Base-by-base conservation (phyloP, 2,113 vertebrate genomes). In the Ceuthmochares aereus region DNA sequence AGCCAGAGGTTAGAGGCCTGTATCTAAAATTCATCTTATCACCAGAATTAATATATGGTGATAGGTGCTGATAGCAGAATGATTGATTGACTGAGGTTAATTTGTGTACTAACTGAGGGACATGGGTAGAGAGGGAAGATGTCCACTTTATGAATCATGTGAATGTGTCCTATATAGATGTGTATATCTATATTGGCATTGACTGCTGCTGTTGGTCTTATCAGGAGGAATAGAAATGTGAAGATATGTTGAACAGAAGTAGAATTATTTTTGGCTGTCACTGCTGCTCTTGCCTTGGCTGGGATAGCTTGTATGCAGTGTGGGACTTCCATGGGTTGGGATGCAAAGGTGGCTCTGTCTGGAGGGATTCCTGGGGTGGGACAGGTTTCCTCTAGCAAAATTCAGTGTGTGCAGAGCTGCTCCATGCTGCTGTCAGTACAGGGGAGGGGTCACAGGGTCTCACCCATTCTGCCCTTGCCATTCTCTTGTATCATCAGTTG, bases 11-110 rank as follows among this genome's bases (percentile, higher is more conserved):
- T 84, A 66, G 83, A 84, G 87, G 51, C 21, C 86, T 81, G 0
- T 34, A 40, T 80, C 79, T 69, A 58, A 90, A 95, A 89, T 89
- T 59, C 32, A 26, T 74, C 84, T 63, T 70, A 45, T 56, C 23
- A 17, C 32, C 34, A 19, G n/a, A 69, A 59, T 90, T 95, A 83
- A 91, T 84, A 42, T 27, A 63, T 64, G 59, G 79, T 76, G 87
- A 94, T 85, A 64, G 78, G 60, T 66, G 59, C 78, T 94, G 84
- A 69, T 51, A 76, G 91, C 54, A 82, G 78, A 60, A 68, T 84
- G 89, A 97, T 32, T 81, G 94, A 90, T 74, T 92, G 96, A 49
- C 64, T 81, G 84, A 69, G 68, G 87, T 85, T 91, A 92, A 95
- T 91, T 93, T 87, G 74, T 87, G 60, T 20, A 8, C 55, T 83